Evolutionary conservation across 2,797 vertebrate genomes (phyloP).

Genomic region (Toxotes lorentzi): DNA sequence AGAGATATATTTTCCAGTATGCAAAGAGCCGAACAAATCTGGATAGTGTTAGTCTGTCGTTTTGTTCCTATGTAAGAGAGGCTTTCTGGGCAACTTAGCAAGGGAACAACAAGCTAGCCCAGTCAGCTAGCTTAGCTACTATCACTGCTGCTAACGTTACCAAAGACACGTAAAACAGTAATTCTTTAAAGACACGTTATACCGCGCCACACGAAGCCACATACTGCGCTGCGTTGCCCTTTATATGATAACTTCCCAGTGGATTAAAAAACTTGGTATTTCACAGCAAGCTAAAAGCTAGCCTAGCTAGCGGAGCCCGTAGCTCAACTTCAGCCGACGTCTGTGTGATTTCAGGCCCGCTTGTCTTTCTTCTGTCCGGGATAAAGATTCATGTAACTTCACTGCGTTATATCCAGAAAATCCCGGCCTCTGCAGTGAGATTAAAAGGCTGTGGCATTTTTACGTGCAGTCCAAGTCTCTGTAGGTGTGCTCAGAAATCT

Average conservation of each 20-base stretch:
- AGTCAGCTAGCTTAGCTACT: conserved; percentile 57
- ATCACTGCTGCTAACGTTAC: conserved; percentile 26
- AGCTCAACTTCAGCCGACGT: conserved; percentile 63
- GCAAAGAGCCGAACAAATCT: background rate
- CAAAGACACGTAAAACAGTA: background rate
- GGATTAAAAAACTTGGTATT: background rate
- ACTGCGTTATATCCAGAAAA: conserved; percentile 36
- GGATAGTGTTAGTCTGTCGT: background rate
- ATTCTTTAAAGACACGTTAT: conserved; percentile 1
- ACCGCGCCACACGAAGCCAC: background rate
- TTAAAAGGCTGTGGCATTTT: background rate
- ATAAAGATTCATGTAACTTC: conserved; percentile 71
- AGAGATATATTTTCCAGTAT: background rate
- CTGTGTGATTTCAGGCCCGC: conserved; percentile 68
- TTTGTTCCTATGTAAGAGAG: conserved; percentile 16
- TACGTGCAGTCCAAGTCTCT: conserved; percentile 59
- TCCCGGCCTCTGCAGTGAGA: background rate
- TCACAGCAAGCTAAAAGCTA: conserved; percentile 48
- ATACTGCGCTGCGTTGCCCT: too few relatives aligned
- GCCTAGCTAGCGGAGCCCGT: conserved; percentile 44
- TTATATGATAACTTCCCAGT: background rate
- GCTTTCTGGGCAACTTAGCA: conserved; percentile 31
- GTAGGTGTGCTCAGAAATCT: conserved; percentile 31
- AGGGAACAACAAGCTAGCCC: conserved; percentile 66
- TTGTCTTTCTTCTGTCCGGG: conserved; percentile 54